Evolutionary conservation across 2,113 vertebrate species (phyloP), one percentile per base, ranked within the genome.

Genomic region (Coracopsis vasa): DNA sequence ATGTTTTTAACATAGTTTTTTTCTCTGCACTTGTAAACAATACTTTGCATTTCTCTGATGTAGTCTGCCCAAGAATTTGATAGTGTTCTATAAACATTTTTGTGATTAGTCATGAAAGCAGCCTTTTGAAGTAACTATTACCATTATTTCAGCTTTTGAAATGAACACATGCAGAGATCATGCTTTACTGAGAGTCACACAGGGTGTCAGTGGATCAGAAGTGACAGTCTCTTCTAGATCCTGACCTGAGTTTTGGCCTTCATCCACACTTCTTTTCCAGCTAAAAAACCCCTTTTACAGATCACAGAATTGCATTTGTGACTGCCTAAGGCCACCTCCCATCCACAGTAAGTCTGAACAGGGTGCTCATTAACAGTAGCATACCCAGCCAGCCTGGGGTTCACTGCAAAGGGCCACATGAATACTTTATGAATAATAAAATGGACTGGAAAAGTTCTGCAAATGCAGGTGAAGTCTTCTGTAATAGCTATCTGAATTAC

Each of bases 391-490:
- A 72, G 51, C 37, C 53, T 50, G 47, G 25, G 13, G 71, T 86
- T 96, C 53, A 50, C 27, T 64, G 58, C 45, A 85, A 88, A 92
- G 80, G 67, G 24, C 33, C 71, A 78, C 45, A 64, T 86, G 24
- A 92, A 95, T 78, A 92, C 23, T 90, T 94, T 39, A 90, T 87
- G 41, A 92, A 67, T 88, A 88, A 77, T 74, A 67, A 96, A 88
- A 80, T 64, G 39, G 64, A 78, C 31, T 92, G 72, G 67, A 60
- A 86, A 93, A 60, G 13, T 88, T 88, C 66, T 60, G 71, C 50
- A 90, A 47, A 90, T 71, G 45, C 37, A 66, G 42, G 42, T 83
- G 71, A 83, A 60, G 11, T 41, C 79, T 92, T 83, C 54, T 70
- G 29, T 66, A 70, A 67, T 42, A 60, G 47, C 64, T 73, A 47